Base-by-base conservation (phyloP, 2,888 invertebrate species). In the Anthrax anthrax region DNA sequence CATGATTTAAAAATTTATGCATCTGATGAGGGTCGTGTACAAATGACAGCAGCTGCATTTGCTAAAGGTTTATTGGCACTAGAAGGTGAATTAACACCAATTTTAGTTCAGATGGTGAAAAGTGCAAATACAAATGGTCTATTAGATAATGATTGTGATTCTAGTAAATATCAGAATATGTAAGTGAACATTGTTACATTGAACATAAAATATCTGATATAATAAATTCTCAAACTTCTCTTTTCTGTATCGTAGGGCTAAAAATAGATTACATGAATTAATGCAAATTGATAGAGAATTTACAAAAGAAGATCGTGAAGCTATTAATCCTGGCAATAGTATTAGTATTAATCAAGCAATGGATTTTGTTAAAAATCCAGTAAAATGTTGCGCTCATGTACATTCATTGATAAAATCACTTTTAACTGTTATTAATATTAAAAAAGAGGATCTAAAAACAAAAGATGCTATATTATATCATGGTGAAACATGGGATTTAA, bases 11-110 rank as follows among this genome's bases (percentile, higher is more conserved):
- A 98, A 74, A 99, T 99, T 57, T 99, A 99, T 70, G 97, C 98
- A 1, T 96, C 96, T 1, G 98, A 99, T 67, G 98, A 99, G 67
- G 98, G 98, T 3, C 76, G 98, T 47, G 98, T 99, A 3, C 98
- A 99, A 70, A 98, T 98, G 96, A 99, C 98, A 0, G 98, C 98
- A 0, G 98, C 98, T 0, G 98, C 98, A 2, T 99, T 99, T 69
- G 95, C 98, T 3, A 98, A 97, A 72, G 98, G 98, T 0, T 72
- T 99, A 29, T 72, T 99, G 10, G 98, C 98, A 0, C 65, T 99
- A 43, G 98, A 99, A 67, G 98, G 98, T 1, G 97, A 99, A 69
- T 73, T 99, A 37, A 96, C 98, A 0, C 98, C 98, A 0, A 99
- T 99, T 63, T 71, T 99, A 41, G 97, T 97, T 43, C 98, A 98